Conservation (phyloP, 2,888 invertebrate species). For the Temnothorax unifasciatus region DNA sequence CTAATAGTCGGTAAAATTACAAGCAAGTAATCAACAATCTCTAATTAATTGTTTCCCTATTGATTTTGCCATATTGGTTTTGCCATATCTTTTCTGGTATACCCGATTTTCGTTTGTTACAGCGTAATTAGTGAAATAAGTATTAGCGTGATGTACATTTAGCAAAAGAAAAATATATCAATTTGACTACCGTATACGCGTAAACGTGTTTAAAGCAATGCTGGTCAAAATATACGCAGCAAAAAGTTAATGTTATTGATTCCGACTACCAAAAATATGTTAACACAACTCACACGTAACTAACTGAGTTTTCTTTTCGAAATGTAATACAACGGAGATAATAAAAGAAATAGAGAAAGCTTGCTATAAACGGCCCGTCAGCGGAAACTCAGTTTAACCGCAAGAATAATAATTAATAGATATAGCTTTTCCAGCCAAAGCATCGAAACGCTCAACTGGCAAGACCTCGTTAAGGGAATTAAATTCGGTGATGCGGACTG, state of each 20-base stretch:
- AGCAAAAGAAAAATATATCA: background rate
- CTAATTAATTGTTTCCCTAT: constrained; percentile 63
- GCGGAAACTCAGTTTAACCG: constrained; percentile 50
- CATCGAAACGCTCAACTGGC: constrained; percentile 67
- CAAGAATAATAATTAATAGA: constrained; percentile 81
- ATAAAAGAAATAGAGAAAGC: constrained; percentile 23
- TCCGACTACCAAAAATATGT: background rate
- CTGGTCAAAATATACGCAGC: background rate
- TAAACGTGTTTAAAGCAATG: constrained; percentile 7
- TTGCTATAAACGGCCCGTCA: constrained; percentile 29
- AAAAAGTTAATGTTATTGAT: background rate
- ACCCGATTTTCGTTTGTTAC: constrained; percentile 13
- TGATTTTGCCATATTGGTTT: constrained; percentile 46
- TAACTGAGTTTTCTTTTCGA: background rate
- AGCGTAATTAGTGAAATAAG: constrained; percentile 31
- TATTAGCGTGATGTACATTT: constrained; percentile 7
- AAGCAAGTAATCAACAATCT: constrained; percentile 57
- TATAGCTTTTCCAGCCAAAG: constrained; percentile 75
- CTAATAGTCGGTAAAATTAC: constrained; percentile 56
- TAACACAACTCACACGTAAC: background rate
- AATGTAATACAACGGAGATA: constrained; percentile 29
- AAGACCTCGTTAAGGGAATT: constrained; percentile 79
- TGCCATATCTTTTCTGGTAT: constrained; percentile 14
- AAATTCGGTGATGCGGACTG: constrained; percentile 75
- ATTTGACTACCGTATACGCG: background rate